These are phyloP conservation scores for Rissa tridactyla DNA, from an alignment of 2,113 vertebrate genomes.

Conservation along the genomic window DNA sequence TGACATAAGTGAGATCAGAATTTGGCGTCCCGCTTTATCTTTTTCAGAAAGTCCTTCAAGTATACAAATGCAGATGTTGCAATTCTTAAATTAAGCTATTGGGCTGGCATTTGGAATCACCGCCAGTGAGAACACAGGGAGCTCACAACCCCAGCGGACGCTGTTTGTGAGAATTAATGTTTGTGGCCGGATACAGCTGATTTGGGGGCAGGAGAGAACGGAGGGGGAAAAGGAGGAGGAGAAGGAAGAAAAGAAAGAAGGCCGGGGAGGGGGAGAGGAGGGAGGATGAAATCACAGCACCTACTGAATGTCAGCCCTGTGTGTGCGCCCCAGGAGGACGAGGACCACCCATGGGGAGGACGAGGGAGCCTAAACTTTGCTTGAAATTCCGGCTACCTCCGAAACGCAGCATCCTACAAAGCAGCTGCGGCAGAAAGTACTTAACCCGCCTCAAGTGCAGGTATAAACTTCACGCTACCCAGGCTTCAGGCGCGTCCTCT, in stretches of 20 bases:
- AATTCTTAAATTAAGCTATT: conserved; percentile 49
- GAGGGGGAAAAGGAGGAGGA: not conserved
- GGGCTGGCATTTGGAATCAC: conserved; percentile 5
- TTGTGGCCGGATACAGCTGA: conserved; percentile 43
- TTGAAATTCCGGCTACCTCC: conserved; percentile 5
- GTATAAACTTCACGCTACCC: not conserved
- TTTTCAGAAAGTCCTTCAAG: conserved; percentile 7
- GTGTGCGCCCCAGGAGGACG: conserved; percentile 7
- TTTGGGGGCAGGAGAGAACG: not conserved
- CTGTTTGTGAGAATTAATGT: not conserved
- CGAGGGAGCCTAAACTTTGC: not conserved
- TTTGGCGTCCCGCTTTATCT: conserved; percentile 35
- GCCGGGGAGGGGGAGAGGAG: not conserved
- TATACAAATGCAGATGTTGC: conserved; percentile 64
- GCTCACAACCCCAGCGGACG: not conserved
- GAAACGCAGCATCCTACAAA: not conserved
- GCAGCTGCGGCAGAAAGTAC: not conserved
- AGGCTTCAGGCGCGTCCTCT: not conserved
- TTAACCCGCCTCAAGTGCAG: not conserved
- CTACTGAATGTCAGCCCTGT: not conserved
- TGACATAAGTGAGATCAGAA: conserved; percentile 24
- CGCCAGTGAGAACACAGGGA: not conserved
- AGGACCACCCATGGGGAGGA: conserved; percentile 42
- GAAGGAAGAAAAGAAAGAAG: not conserved
- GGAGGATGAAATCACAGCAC: not conserved